Base-by-base conservation (phyloP, 1,140 invertebrate genomes). In the Pachyrhynchus sulphureomaculatus region DNA sequence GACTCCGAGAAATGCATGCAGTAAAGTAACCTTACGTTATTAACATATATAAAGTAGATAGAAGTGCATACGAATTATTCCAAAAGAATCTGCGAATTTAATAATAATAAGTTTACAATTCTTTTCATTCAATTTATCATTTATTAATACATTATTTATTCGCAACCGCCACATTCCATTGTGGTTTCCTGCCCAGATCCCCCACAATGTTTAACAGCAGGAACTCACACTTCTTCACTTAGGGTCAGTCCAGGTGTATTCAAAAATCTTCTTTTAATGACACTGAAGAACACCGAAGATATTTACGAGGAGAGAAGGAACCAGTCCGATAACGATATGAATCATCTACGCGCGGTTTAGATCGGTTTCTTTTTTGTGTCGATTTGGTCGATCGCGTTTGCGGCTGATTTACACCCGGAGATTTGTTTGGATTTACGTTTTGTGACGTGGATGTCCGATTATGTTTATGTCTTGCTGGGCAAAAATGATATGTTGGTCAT, bases 381-480 rank as follows among this genome's bases (percentile, higher is more conserved):
- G 45, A 48, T 48, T 23, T 48, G 32, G 47, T 51, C 47, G 57
- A 52, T 52, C 57, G 47, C 37, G 17, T 60, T 60, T 48, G 23
- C 24, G 47, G 47, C 39, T 68, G 67, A 68, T 68, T 66, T 66
- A 68, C 41, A 47, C 47, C 59, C 47, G 61, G 67, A 52, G 64
- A 68, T 68, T 64, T 64, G 67, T 68, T 61, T 64, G 60, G 67
- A 68, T 68, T 68, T 68, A 68, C 57, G 57, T 58, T 60, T 64
- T 59, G 58, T 52, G 62, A 67, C 64, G 53, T 62, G 44, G 34
- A 21, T 52, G 52, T 48, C 57, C 36, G 64, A 65, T 61, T 61
- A 65, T 60, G 56, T 60, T 65, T 60, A 65, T 65, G 51, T 48
- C 53, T 60, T 60, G 62, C 62, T 52, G 62, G 37, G 42, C 56